Evolutionary conservation across 1,140 invertebrate genomes (phyloP).

Genomic region (Amyelois transitella): DNA sequence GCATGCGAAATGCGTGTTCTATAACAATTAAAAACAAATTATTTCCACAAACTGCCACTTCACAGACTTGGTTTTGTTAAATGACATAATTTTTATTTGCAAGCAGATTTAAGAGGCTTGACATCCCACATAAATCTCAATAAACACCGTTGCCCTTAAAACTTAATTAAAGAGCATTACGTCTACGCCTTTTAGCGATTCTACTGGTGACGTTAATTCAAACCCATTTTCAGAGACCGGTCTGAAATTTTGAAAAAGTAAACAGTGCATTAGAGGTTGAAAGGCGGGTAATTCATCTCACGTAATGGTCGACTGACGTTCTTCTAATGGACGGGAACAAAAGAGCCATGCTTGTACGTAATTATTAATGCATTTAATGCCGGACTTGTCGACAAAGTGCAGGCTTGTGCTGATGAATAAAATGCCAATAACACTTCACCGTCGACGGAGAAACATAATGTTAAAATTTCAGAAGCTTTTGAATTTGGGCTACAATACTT

Average conservation of each 20-base stretch:
- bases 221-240: background rate
- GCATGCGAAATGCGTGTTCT: background rate
- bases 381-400: slow-evolving; percentile 8
- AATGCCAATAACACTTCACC: background rate
- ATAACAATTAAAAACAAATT: background rate
- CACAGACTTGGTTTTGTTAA: background rate
- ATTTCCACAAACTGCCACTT: background rate
- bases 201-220: background rate
- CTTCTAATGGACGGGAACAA: slow-evolving; percentile 20
- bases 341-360: slow-evolving; percentile 14
- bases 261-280: slow-evolving; percentile 16
- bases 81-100: background rate
- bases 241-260: slow-evolving; percentile 10
- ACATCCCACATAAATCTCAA: background rate
- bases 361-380: slow-evolving; percentile 22
- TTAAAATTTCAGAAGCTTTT: too few species aligned
- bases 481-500: too few species aligned
- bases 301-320: slow-evolving; percentile 19
- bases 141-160: slow-evolving; percentile 4
- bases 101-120: background rate
- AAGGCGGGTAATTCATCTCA: slow-evolving; percentile 23
- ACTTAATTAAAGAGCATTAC: slow-evolving; percentile 1
- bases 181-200: background rate
- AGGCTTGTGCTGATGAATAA: background rate
- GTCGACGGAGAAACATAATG: slow-evolving; percentile 1